Base-by-base conservation (phyloP, 2,888 invertebrate genomes). In the Amblyjoppa fuscipennis region DNA sequence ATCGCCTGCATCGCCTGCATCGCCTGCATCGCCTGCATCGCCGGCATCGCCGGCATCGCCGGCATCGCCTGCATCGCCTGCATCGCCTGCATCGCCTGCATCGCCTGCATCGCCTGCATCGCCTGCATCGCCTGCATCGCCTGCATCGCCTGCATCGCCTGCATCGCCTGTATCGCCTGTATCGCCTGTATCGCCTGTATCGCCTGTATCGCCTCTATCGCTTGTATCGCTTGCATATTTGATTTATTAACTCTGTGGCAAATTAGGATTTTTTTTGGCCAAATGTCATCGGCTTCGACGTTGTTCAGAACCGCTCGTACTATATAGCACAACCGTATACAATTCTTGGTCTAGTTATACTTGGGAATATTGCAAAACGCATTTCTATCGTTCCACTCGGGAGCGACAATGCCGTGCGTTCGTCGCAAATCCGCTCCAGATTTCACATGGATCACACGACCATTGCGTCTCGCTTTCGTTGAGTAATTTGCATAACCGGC, bases 291-390 rank as follows among this genome's bases (percentile, higher is more conserved):
- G 56, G 49, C 41, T 53, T 61, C 75, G 51, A 53, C 7, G 73
- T 38, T 51, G 53, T 53, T 53, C 41, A 31, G 73, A 41, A 53
- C 64, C 68, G 31, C 16, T 51, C 59, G 53, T 38, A 53, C 25
- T 66, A 45, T 25, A 49, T 56, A 6, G 56, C 3, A 41, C 28
- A 49, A 69, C 53, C 70, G 66, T 79, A 71, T 74, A 79, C 75
- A 75, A 82, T 86, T 83, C 75, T 41, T 25, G 83, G 13, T 80
- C 80, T 56, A 81, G 77, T 85, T 83, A 69, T 45, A 79, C 92
- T 90, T 93, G 93, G 92, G 93, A 93, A 93, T 91, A 91, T 93
- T 92, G 90, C 93, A 91, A 92, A 91, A 92, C 89, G 88, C 89
- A 92, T 93, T 93, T 91, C 92, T 92, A 91, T 92, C 88, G 90